Conservation (phyloP, 2,797 vertebrate genomes). For the Astyanax mexicanus region DNA sequence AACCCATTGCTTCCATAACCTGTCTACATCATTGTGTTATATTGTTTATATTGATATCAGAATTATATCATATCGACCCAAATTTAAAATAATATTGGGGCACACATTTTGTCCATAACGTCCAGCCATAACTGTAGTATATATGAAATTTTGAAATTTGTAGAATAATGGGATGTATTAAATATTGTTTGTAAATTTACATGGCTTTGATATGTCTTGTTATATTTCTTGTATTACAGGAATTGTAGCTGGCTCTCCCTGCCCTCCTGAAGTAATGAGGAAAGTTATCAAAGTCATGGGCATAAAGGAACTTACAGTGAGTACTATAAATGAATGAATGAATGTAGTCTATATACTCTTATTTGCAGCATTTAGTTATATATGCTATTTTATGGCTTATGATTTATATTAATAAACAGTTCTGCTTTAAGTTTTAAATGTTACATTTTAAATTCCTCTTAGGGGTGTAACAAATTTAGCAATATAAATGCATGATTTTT, state of each 20-base stretch:
- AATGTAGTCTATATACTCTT: neutral
- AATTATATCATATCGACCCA: too few species aligned
- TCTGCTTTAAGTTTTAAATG: too few species aligned
- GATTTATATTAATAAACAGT: neutral
- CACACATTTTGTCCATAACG: too few species aligned
- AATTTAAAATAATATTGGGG: too few species aligned
- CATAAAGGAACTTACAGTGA: constrained; percentile 81
- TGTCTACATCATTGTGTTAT: too few species aligned
- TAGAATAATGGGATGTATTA: neutral
- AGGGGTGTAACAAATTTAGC: too few species aligned
- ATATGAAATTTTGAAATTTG: neutral
- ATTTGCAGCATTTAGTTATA: neutral
- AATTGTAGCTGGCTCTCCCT: constrained; percentile 84
- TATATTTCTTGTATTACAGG: constrained; percentile 71
- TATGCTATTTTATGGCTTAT: neutral
- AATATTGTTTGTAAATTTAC: neutral
- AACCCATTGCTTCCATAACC: too few species aligned
- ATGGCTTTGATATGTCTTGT: neutral
- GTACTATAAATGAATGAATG: constrained; percentile 57
- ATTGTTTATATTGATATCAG: too few species aligned
- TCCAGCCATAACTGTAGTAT: too few species aligned
- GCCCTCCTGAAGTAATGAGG: constrained; percentile 83
- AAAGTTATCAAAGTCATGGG: constrained; percentile 74
- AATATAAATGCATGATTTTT: too few species aligned
- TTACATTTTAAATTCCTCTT: too few species aligned